Conservation (phyloP, 2,888 invertebrate genomes). For the Rhogogaster chlorosoma region DNA sequence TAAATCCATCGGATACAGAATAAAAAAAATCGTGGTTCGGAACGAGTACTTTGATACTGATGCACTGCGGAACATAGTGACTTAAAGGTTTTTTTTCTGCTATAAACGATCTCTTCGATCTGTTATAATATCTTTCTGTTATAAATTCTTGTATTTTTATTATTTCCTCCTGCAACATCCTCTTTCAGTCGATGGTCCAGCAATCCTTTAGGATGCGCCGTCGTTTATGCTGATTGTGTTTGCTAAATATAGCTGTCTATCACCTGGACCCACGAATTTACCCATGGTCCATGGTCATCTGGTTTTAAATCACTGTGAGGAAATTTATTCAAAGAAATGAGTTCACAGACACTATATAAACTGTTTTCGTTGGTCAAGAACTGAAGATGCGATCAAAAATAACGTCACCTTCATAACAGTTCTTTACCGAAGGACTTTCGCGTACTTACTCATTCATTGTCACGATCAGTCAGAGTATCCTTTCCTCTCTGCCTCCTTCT, state of each 20-base stretch:
- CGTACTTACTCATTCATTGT: background rate
- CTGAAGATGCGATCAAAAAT: constrained; percentile 3
- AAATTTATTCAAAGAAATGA: background rate
- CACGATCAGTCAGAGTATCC: background rate
- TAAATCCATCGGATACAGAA: background rate
- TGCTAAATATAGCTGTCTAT: constrained; percentile 3
- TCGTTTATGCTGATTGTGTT: background rate
- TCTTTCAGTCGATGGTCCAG: background rate
- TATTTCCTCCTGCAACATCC: background rate
- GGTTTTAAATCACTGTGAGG: background rate
- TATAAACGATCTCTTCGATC: background rate
- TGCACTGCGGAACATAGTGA: background rate
- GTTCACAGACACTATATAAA: constrained; percentile 5
- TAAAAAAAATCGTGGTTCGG: background rate
- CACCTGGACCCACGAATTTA: background rate
- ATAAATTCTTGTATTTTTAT: background rate
- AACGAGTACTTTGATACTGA: background rate
- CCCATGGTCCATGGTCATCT: background rate
- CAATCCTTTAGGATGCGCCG: background rate
- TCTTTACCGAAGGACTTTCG: background rate
- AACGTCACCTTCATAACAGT: background rate
- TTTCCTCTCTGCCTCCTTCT: background rate
- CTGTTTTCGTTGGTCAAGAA: constrained; percentile 3
- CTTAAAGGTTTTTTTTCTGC: background rate
- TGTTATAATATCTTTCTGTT: too few relatives aligned